phyloP scores from a whole-genome alignment of 1,140 invertebrate genomes.

The Maconellicoccus hirsutus region DNA sequence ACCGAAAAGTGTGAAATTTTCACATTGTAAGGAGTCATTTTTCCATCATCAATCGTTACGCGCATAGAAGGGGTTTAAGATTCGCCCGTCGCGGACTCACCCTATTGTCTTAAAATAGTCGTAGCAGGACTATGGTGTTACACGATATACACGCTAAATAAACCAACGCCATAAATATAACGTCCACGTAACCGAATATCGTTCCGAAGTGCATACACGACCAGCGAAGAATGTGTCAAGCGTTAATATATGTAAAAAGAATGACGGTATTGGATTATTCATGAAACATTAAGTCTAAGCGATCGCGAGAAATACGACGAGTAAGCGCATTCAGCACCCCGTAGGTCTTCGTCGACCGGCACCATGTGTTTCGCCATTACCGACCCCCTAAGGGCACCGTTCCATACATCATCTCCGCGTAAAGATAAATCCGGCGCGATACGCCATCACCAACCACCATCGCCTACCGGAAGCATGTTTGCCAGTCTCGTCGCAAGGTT shows the following conservation, averaged over 20 bases:
- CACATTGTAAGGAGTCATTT: not conserved
- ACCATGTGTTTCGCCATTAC: conserved; percentile 14
- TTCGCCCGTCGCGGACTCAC: not conserved
- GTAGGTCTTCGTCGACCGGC: not conserved
- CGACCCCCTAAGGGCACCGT: not conserved
- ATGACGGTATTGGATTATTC: conserved; percentile 20
- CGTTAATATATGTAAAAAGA: conserved; percentile 18
- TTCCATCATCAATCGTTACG: not conserved
- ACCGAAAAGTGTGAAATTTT: not conserved
- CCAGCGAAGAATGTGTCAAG: not conserved
- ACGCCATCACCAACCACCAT: not conserved
- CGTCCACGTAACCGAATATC: not conserved
- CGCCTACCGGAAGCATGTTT: not conserved
- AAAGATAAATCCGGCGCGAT: no score
- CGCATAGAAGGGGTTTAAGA: not conserved
- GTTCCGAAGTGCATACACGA: not conserved
- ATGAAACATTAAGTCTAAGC: conserved; percentile 10
- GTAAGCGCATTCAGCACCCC: not conserved
- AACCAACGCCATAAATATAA: not conserved
- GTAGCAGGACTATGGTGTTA: not conserved
- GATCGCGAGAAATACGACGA: not conserved
- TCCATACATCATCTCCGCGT: conserved; percentile 8
- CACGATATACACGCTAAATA: not conserved
- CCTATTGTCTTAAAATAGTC: not conserved
- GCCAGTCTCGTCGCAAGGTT: not conserved